Evolutionary conservation across 1,140 invertebrate species (phyloP).

Genomic region (Philaenus spumarius): DNA sequence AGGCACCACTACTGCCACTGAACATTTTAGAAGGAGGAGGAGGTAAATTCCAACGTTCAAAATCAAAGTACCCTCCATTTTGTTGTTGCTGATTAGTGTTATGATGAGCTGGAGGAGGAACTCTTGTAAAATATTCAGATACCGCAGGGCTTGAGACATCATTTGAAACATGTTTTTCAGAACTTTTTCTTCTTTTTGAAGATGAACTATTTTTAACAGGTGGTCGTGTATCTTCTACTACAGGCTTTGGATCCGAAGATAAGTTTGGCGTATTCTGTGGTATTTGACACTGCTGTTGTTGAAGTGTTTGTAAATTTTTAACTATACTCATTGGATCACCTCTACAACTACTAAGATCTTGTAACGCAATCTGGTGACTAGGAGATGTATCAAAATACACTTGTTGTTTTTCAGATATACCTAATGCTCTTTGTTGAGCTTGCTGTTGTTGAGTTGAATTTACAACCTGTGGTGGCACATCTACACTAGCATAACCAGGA

Average conservation of each 20-base stretch:
- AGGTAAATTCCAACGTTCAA: slow-evolving; percentile 63
- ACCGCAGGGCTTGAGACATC: not conserved
- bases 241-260: slow-evolving; percentile 3
- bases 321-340: slow-evolving; percentile 68
- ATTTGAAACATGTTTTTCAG: slow-evolving; percentile 11
- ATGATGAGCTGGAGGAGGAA: slow-evolving; percentile 63
- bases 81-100: slow-evolving; percentile 52
- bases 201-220: slow-evolving; percentile 10
- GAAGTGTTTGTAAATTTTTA: slow-evolving; percentile 54
- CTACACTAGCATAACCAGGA: not conserved
- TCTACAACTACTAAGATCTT: slow-evolving; percentile 61
- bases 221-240: slow-evolving; percentile 1
- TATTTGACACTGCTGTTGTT: slow-evolving; percentile 16
- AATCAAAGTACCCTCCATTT: slow-evolving; percentile 62
- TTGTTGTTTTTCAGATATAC: slow-evolving; percentile 37
- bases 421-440: not conserved
- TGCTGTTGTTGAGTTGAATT: slow-evolving; percentile 34
- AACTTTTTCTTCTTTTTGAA: slow-evolving; percentile 25
- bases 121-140: slow-evolving; percentile 40
- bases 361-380: slow-evolving; percentile 49
- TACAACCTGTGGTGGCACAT: not conserved
- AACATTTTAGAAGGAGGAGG: slow-evolving; percentile 59
- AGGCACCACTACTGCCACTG: slow-evolving; percentile 43
- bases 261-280: not conserved
- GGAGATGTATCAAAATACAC: slow-evolving; percentile 47